These are phyloP conservation scores for Cyanocitta stelleri DNA, from an alignment of 2,113 vertebrate genomes.

Conservation along the genomic window DNA sequence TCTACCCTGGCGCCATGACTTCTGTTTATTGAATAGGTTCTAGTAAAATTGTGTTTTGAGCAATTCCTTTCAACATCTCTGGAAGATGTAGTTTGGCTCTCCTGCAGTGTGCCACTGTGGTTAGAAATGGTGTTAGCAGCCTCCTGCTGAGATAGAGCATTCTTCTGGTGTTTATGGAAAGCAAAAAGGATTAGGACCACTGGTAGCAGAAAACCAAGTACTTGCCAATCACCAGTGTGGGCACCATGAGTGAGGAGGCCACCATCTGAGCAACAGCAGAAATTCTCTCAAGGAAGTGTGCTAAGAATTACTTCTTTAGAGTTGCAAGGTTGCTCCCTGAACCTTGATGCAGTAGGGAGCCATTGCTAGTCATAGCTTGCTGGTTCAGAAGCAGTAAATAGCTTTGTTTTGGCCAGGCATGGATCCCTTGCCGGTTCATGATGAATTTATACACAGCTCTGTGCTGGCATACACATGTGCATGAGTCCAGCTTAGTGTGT, in stretches of 20 bases:
- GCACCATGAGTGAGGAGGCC: neutral
- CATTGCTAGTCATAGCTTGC: neutral
- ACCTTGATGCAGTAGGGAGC: neutral
- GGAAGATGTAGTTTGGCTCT: neutral
- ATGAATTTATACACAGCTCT: neutral
- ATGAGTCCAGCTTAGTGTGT: neutral
- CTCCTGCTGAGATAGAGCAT: neutral
- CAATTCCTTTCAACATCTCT: neutral
- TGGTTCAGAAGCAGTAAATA: neutral
- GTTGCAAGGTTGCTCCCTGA: neutral
- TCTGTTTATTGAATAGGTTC: neutral
- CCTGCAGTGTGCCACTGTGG: neutral
- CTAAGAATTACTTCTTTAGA: neutral
- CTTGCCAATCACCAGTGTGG: neutral
- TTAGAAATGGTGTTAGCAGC: neutral
- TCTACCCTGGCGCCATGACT: neutral
- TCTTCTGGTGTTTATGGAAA: neutral
- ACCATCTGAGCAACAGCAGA: neutral
- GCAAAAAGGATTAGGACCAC: neutral
- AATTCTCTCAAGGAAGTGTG: neutral
- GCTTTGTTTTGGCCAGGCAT: neutral
- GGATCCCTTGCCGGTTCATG: neutral
- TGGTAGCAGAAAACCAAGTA: neutral
- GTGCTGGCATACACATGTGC: neutral
- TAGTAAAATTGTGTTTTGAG: neutral